phyloP scores from a whole-genome alignment of 1,140 invertebrate species.

The Pachypsylla venusta region DNA sequence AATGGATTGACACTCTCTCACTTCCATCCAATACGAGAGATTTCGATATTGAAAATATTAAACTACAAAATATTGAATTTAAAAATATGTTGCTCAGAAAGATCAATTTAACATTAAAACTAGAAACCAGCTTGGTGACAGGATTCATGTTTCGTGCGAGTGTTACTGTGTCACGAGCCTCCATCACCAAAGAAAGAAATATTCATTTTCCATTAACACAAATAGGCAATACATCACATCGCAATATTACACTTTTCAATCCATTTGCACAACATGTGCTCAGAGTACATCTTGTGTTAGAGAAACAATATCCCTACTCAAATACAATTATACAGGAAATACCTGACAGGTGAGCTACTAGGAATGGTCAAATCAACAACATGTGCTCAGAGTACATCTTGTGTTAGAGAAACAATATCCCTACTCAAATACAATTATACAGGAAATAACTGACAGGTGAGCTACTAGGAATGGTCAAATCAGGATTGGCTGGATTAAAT shows the following conservation, averaged over 20 bases:
- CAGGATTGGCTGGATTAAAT: no score
- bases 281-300: conserved; percentile 44
- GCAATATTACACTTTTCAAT: conserved; percentile 42
- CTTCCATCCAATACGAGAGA: conserved; percentile 45
- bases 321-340: conserved; percentile 8
- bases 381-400: conserved; percentile 42
- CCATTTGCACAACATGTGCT: conserved; percentile 40
- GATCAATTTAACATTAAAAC: conserved; percentile 19
- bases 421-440: conserved; percentile 14
- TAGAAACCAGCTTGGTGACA: conserved; percentile 57
- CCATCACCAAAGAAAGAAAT: conserved; percentile 31
- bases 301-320: conserved; percentile 32
- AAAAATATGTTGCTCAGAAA: conserved; percentile 33
- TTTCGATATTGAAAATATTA: conserved; percentile 43
- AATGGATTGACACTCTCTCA: conserved; percentile 54
- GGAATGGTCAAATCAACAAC: conserved; percentile 23
- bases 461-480: no score
- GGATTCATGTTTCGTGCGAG: conserved; percentile 10
- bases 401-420: conserved; percentile 39
- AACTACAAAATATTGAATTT: conserved; percentile 38
- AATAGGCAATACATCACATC: conserved; percentile 57
- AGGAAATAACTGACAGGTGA: not conserved
- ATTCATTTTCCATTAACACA: conserved; percentile 66
- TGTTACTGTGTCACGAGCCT: not conserved
- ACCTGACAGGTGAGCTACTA: not conserved